phyloP scores from a whole-genome alignment of 1,140 invertebrate genomes.

The Scaptomyza graminum region DNA sequence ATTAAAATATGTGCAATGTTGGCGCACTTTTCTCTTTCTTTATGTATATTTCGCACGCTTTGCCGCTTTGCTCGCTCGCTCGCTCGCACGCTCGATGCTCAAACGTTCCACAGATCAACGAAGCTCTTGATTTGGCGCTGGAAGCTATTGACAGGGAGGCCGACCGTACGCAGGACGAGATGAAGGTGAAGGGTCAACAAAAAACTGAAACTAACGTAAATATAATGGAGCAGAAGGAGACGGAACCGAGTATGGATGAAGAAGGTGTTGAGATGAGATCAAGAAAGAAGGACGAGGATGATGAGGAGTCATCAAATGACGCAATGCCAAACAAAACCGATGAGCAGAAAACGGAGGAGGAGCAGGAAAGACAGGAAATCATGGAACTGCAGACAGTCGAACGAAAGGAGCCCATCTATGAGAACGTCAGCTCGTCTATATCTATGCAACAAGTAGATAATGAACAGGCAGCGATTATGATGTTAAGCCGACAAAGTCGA shows the following conservation, averaged over 20 bases:
- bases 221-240: background rate
- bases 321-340: conserved; percentile 76
- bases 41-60: conserved; percentile 31
- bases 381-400: background rate
- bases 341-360: conserved; percentile 53
- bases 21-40: conserved; percentile 61
- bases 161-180: conserved; percentile 37
- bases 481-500: conserved; percentile 30
- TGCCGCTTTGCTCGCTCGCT: conserved; percentile 53
- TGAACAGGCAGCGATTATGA: conserved; percentile 66
- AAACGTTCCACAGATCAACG: conserved; percentile 84
- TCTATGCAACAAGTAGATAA: conserved; percentile 74
- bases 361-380: conserved; percentile 25
- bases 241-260: conserved; percentile 14
- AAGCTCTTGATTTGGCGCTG: conserved; percentile 86
- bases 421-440: conserved; percentile 79
- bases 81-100: conserved; percentile 44
- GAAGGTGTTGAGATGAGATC: conserved; percentile 21
- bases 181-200: conserved; percentile 18
- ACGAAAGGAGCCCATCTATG: conserved; percentile 76
- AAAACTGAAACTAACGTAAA: background rate
- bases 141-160: conserved; percentile 86
- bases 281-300: conserved; percentile 2
- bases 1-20: conserved; percentile 66
- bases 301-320: background rate